Base-by-base conservation (phyloP, 2,113 vertebrate species). In the Amblyornis subalaris region DNA sequence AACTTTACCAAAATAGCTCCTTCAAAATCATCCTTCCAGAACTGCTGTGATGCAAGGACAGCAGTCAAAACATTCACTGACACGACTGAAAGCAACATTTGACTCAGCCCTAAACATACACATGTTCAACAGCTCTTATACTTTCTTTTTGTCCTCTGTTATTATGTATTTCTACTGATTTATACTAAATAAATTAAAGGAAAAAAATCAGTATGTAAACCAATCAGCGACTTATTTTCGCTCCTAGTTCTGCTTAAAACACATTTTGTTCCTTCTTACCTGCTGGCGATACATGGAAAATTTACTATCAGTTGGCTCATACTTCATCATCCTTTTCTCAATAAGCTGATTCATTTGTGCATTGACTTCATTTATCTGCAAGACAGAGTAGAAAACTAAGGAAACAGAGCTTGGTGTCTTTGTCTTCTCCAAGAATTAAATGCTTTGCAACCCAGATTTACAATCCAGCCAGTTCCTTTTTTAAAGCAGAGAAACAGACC, bases 271-370 rank as follows among this genome's bases (percentile, higher is more conserved):
- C 36, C 33, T 76, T 47, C 94, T 96, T 94, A 99, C 99, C 99
- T 99, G 99, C 70, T 99, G 99, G 60, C 98, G 98, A 90, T 99
- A 99, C 12, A 99, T 98, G n/a, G 98, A 98, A 80, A 99, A 97
- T 94, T 99, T 99, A 93, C 99, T 99, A 71, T 99, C 99, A 79
- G 98, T 94, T 45, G 99, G 99, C 90, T 99, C 99, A 42, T 97
- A 98, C 77, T 98, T 98, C 98, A 99, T 98, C 98, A 99, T 99
- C 96, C 97, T 98, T 97, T 99, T 99, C 97, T 99, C 99, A 93
- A 98, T 98, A 82, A 99, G 96, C 90, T 99, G 99, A 95, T 99
- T 99, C 29, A 99, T 98, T 97, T 99, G 94, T 79, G 95, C 80
- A 28, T 99, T 99, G 44, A 98, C 95, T 93, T 98, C 98, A 97